Percentiles rank a stretch among this genome's conserved stretches.
phyloP scores from a whole-genome alignment of 2,888 invertebrate genomes.

The Poecilobothrus nobilitatus region DNA sequence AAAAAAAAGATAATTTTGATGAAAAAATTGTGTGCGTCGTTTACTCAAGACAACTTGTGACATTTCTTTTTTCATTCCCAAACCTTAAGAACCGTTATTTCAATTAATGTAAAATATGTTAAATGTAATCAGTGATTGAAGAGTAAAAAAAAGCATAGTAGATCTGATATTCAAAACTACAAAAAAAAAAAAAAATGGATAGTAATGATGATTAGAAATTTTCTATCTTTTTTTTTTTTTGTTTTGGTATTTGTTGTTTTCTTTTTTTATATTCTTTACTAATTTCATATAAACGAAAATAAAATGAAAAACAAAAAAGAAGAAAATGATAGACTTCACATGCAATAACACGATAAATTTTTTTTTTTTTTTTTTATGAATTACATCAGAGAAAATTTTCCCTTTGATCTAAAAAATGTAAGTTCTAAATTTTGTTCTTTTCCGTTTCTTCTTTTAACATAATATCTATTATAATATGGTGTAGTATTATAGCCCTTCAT shows the following conservation, averaged over 20 bases:
- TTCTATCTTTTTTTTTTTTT: background rate
- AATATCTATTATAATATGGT: too few relatives aligned
- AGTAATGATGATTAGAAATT: slow-evolving; percentile 1
- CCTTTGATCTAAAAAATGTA: background rate
- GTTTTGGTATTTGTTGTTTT: background rate
- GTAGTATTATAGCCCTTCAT: too few relatives aligned
- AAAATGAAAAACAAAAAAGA: too few relatives aligned
- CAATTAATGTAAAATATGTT: background rate
- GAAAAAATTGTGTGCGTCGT: too few relatives aligned
- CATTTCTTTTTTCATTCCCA: too few relatives aligned
- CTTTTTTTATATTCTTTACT: background rate
- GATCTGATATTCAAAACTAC: too few relatives aligned
- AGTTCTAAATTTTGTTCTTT: too few relatives aligned
- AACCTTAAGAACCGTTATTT: background rate
- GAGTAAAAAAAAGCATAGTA: too few relatives aligned
- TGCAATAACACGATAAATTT: background rate
- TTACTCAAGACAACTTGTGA: too few relatives aligned
- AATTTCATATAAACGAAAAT: too few relatives aligned
- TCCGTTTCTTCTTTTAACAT: too few relatives aligned
- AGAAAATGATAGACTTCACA: background rate
- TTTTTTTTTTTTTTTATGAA: background rate
- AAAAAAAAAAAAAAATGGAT: background rate
- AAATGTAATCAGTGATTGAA: background rate
- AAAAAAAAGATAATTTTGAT: too few relatives aligned
- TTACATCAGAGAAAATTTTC: background rate